Conservation (phyloP, 2,113 vertebrate species). For the Thoracochromis brauschi region DNA sequence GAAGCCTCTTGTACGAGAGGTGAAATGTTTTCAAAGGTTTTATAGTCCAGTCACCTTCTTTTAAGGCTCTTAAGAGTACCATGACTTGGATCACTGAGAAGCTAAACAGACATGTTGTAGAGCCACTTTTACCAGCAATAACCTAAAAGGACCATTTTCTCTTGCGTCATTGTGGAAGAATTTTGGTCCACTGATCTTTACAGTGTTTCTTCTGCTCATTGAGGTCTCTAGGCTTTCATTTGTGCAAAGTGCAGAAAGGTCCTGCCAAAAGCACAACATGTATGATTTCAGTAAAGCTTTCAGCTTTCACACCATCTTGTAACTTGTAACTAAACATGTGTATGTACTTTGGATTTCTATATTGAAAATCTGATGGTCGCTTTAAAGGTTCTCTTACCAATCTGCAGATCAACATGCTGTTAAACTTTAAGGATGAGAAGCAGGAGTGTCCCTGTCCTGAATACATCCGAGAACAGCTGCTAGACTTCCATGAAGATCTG, state of each 20-base stretch:
- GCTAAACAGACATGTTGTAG: neutral
- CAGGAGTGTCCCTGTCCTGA: slow-evolving; percentile 90
- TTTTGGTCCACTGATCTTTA: neutral
- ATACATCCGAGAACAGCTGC: slow-evolving; percentile 83
- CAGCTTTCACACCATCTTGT: neutral
- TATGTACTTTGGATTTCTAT: neutral
- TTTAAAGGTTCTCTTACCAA: neutral
- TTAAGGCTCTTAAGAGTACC: neutral
- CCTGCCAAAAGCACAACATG: neutral
- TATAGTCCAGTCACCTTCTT: neutral
- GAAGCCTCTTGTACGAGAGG: accelerated
- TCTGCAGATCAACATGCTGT: slow-evolving; percentile 90
- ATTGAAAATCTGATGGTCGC: neutral
- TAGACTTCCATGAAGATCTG: slow-evolving; percentile 92
- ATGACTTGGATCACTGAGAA: neutral
- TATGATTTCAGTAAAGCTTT: neutral
- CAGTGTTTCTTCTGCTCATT: neutral
- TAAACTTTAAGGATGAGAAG: slow-evolving; percentile 94
- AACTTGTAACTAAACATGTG: neutral
- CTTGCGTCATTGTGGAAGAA: neutral
- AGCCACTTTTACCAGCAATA: neutral
- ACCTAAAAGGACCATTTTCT: neutral
- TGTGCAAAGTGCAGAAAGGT: neutral
- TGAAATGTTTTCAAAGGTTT: neutral
- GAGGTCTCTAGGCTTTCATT: neutral